These are phyloP conservation scores for Antechinus stuartii DNA, from an alignment of 2,113 vertebrate genomes.

Conservation along the genomic window DNA sequence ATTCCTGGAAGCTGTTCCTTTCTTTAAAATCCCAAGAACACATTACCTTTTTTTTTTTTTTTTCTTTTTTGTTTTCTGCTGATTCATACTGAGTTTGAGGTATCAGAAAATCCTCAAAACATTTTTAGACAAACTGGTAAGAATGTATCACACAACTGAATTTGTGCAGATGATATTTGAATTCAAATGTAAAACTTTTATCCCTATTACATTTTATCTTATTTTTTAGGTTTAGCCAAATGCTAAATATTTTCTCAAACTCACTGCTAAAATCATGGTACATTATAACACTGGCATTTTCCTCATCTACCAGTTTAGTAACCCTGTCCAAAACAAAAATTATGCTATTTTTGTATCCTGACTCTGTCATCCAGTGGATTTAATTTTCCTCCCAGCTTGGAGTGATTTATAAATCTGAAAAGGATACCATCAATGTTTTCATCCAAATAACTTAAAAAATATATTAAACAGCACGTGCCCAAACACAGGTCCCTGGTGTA, in stretches of 20 bases:
- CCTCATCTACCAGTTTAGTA: neutral
- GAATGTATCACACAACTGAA: neutral
- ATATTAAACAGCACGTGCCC: too few relatives aligned
- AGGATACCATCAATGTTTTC: neutral
- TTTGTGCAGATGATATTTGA: neutral
- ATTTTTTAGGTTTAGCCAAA: neutral
- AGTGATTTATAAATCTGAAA: neutral
- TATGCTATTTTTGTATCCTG: neutral
- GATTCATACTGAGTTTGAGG: neutral
- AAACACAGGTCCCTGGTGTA: neutral
- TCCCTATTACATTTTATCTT: neutral
- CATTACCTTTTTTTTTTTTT: neutral
- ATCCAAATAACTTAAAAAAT: neutral
- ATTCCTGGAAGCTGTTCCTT: neutral
- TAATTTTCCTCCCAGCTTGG: neutral
- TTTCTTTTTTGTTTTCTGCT: neutral
- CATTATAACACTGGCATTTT: neutral
- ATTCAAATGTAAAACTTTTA: neutral
- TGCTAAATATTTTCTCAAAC: neutral
- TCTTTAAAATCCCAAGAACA: neutral
- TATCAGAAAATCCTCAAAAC: neutral
- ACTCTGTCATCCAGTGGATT: neutral
- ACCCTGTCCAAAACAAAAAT: neutral
- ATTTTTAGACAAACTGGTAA: neutral
- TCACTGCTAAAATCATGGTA: neutral